Conservation (phyloP, 2,113 vertebrate genomes). For the Pachypanchax playfairii region DNA sequence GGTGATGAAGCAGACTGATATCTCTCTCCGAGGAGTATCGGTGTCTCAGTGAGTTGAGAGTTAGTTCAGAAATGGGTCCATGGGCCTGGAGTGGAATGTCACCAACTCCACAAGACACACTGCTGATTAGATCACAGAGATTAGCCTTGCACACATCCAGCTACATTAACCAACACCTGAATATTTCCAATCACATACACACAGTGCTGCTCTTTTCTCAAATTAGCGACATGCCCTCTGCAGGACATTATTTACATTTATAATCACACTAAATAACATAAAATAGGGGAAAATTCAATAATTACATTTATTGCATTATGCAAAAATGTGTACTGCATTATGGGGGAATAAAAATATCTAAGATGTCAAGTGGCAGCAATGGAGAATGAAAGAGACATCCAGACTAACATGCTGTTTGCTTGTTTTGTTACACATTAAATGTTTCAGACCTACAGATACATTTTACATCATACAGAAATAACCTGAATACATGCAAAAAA, state of each 20-base stretch:
- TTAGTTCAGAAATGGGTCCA: conserved; percentile 67
- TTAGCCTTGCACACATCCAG: conserved; percentile 53
- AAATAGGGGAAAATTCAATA: conserved; percentile 7
- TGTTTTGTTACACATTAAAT: no score
- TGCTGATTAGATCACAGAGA: conserved; percentile 70
- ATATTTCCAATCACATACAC: conserved; percentile 9
- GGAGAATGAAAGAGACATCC: conserved; percentile 14
- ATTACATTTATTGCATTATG: conserved; percentile 27
- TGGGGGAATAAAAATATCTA: conserved; percentile 6
- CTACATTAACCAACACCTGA: conserved; percentile 22
- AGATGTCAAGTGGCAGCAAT: conserved; percentile 16
- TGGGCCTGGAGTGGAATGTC: conserved; percentile 69
- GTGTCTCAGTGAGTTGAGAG: conserved; percentile 68
- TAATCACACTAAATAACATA: no score
- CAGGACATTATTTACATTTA: no score
- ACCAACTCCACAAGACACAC: conserved; percentile 61
- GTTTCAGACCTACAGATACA: no score
- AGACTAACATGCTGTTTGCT: no score
- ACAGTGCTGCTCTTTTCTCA: background rate
- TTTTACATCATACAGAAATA: no score
- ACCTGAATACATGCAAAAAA: no score
- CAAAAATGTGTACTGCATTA: no score
- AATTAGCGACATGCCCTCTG: background rate
- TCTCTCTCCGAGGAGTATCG: conserved; percentile 73
- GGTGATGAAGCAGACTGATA: conserved; percentile 76